Evolutionary conservation across 2,113 vertebrate species (phyloP).

Genomic region (Microcebus tavaratra): DNA sequence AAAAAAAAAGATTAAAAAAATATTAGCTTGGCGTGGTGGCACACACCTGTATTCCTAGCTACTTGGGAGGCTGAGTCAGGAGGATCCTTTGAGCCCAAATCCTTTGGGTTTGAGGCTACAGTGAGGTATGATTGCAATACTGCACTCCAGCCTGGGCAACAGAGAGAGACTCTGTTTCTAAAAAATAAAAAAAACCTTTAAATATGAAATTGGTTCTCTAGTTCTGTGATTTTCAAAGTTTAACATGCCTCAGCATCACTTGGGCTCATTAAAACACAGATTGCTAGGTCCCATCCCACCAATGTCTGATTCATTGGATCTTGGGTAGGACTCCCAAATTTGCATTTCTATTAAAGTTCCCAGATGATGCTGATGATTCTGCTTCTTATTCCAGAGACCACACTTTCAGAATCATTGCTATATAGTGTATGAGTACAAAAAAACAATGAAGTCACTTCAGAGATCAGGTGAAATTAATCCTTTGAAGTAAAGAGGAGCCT

Average conservation of each 20-base stretch:
- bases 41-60: not conserved
- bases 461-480: not conserved
- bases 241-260: not conserved
- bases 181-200: not conserved
- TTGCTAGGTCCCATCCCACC: not conserved
- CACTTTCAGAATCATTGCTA: not conserved
- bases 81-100: not conserved
- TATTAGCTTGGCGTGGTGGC: not conserved
- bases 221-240: conserved; percentile 37
- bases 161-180: not conserved
- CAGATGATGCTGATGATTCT: not conserved
- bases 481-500: not conserved
- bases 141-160: not conserved
- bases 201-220: conserved; percentile 18
- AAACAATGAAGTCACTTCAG: not conserved
- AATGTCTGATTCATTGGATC: conserved; percentile 20
- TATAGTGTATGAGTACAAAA: not conserved
- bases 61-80: not conserved
- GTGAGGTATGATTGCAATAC: not conserved
- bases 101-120: not conserved
- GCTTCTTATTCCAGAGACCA: not conserved
- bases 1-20: not conserved
- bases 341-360: not conserved
- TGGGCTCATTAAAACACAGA: not conserved
- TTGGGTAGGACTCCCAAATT: not conserved